Evolutionary conservation across 1,140 invertebrate genomes (phyloP).

Genomic region (Euura lappo): DNA sequence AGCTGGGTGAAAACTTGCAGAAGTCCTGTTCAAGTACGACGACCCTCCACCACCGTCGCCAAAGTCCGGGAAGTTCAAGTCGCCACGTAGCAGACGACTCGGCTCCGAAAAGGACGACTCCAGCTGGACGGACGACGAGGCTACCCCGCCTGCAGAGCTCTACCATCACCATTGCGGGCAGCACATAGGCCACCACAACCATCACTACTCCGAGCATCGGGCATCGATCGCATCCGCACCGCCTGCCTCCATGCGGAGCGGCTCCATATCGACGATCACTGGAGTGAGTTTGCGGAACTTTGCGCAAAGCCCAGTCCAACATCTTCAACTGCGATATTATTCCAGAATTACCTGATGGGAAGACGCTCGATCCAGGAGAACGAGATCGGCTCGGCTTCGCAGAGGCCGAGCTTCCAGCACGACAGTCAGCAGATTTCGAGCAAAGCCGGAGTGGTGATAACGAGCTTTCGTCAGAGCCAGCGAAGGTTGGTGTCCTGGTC

Average conservation of each 20-base stretch:
- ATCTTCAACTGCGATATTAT: slow-evolving; percentile 16
- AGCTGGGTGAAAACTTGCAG: slow-evolving; percentile 23
- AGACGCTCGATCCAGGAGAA: slow-evolving; percentile 59
- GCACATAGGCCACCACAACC: slow-evolving; percentile 22
- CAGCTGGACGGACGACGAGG: slow-evolving; percentile 33
- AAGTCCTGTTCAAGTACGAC: slow-evolving; percentile 43
- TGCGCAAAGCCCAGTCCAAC: background rate
- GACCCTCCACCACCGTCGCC: slow-evolving; percentile 28
- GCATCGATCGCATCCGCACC: slow-evolving; percentile 45
- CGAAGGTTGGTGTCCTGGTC: slow-evolving; percentile 70
- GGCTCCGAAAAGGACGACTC: slow-evolving; percentile 31
- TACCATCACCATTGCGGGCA: slow-evolving; percentile 13
- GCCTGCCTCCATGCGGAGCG: slow-evolving; percentile 33
- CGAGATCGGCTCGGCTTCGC: slow-evolving; percentile 49
- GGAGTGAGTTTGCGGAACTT: slow-evolving; percentile 28
- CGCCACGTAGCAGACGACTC: slow-evolving; percentile 15
- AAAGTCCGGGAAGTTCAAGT: slow-evolving; percentile 17
- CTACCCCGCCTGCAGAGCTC: slow-evolving; percentile 17
- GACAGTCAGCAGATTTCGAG: slow-evolving; percentile 66
- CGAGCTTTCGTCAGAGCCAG: slow-evolving; percentile 87
- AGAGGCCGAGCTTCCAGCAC: slow-evolving; percentile 66
- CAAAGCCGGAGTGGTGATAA: slow-evolving; percentile 91
- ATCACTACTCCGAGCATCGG: slow-evolving; percentile 32
- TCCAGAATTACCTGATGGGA: slow-evolving; percentile 56
- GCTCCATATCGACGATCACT: slow-evolving; percentile 43